Percentiles rank a stretch among this genome's conserved stretches.
These are phyloP conservation scores for Lipophrys pholis DNA, from an alignment of 2,113 vertebrate species.

Conservation along the genomic window DNA sequence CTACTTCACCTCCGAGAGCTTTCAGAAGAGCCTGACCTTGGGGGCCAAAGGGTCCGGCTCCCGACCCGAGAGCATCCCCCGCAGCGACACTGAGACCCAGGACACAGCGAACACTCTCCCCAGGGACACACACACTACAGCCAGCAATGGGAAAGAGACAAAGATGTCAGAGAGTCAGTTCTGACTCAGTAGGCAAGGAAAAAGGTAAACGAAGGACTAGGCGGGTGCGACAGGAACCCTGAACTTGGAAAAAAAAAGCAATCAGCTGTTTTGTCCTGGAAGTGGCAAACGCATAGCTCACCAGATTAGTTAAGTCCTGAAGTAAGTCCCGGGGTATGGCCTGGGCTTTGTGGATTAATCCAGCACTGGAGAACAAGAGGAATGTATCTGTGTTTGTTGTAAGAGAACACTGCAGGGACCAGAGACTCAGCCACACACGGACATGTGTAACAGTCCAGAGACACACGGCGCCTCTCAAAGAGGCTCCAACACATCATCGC, in stretches of 20 bases:
- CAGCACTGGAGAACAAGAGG: constrained; percentile 50
- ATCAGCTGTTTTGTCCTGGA: constrained; percentile 68
- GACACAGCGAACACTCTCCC: constrained; percentile 58
- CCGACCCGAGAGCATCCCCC: constrained; percentile 88
- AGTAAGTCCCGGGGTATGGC: constrained; percentile 75
- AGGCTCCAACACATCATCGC: constrained; percentile 39
- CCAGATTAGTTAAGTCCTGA: constrained; percentile 76
- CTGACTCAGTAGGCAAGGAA: constrained; percentile 45
- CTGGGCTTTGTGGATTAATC: constrained; percentile 77
- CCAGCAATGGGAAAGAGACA: constrained; percentile 88
- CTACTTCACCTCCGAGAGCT: constrained; percentile 97
- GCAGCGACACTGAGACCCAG: constrained; percentile 85
- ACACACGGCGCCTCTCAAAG: constrained; percentile 33
- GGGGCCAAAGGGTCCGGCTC: constrained; percentile 83
- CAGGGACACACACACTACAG: constrained; percentile 78
- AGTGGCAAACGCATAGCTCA: constrained; percentile 74
- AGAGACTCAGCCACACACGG: constrained; percentile 25
- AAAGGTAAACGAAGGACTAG: constrained; percentile 15
- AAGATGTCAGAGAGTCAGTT: constrained; percentile 77
- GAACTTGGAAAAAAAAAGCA: constrained; percentile 36
- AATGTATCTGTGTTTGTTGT: constrained; percentile 68
- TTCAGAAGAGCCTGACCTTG: constrained; percentile 95
- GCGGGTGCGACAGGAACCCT: constrained; percentile 25
- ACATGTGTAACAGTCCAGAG: constrained; percentile 38
- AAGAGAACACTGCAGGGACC: constrained; percentile 46